Evolutionary conservation across 2,113 vertebrate species (phyloP), one percentile per base, ranked within the genome.

Genomic region (Ceuthmochares aereus): DNA sequence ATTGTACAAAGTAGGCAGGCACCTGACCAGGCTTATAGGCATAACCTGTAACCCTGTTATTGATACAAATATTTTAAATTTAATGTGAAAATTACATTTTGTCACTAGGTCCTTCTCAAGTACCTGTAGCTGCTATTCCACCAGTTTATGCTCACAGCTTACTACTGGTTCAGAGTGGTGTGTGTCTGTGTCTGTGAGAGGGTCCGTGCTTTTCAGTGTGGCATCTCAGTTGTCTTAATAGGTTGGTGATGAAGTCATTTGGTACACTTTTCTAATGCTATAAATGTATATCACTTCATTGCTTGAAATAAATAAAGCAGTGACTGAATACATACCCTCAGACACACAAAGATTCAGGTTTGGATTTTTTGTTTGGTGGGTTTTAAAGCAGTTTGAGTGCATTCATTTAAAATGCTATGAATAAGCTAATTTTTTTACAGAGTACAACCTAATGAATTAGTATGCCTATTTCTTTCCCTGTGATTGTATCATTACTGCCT

Each of bases 401-500:
- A 29, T 66, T 78, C 32, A 63, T 67, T 80, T 77, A 60, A 93
- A 88, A 89, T 77, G 10, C 40, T 81, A 3, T 77, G 79, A 90
- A 86, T 45, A 15, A 87, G 42, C 27, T 51, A 37, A 88, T 83
- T 85, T 73, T 88, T 94, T 85, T 89, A 12, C 36, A 81, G 47
- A 27, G n/a, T 60, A 6, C 34, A 69, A 80, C 22, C 49, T 64
- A 72, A 72, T 59, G 25, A 36, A 90, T 89, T 84, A 15, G 4
- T 59, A 47, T 56, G 37, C 59, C 23, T 62, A 6, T 75, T 86
- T 95, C 26, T 92, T 93, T 60, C 16, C 26, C 29, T 60, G 25
- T 84, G 83, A 90, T 73, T 96, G 55, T 80, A 23, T 92, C 51
- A n/a, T 77, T 76, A 80, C 66, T 42, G 47, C n/a, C 20, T 86